Evolutionary conservation across 2,113 vertebrate genomes (phyloP), one percentile per base, ranked within the genome.

Genomic region (Myocastor coypus): DNA sequence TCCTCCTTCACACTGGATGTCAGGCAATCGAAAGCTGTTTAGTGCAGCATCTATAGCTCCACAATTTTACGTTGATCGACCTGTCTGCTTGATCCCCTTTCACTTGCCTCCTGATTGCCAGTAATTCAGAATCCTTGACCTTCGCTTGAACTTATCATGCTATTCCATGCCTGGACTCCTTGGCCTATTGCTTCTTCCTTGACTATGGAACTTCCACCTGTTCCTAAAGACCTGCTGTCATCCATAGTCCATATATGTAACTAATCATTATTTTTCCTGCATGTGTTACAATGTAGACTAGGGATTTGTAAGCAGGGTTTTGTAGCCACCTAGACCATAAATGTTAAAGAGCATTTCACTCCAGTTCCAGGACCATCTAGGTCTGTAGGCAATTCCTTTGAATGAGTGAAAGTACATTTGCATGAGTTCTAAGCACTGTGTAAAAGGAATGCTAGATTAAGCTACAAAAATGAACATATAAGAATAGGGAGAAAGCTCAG

Each of bases 381-480:
- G 0, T 66, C 83, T 82, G 87, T 42, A 90, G 71, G 17, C 9
- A 63, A 20, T 81, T 34, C 46, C 68, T 92, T 68, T 42, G 19
- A 94, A 63, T 86, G 30, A 91, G 89, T 40, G 4, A 86, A 80
- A 34, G 63, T 34, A 37, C 55, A 3, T 12, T 19, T 63, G 6
- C 4, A 26, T 86, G 37, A 69, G 59, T 94, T 96, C 80, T 57
- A 94, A 93, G 40, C 19, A 26, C 10, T 32, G 0, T 32, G 4
- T 69, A 13, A 81, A 78, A 83, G 20, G 40, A 37, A 2, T 81
- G 8, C 30, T 57, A 57, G 59, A 24, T 3, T 68, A 80, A 91
- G 57, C 80, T 83, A 61, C 50, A 86, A 75, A 90, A 96, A 59
- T 68, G 20, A 96, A 92, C 69, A 64, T 22, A 34, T 30, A 78